Evolutionary conservation across 2,888 invertebrate species (phyloP).

Genomic region (Hydrotaea cyrtoneurina): DNA sequence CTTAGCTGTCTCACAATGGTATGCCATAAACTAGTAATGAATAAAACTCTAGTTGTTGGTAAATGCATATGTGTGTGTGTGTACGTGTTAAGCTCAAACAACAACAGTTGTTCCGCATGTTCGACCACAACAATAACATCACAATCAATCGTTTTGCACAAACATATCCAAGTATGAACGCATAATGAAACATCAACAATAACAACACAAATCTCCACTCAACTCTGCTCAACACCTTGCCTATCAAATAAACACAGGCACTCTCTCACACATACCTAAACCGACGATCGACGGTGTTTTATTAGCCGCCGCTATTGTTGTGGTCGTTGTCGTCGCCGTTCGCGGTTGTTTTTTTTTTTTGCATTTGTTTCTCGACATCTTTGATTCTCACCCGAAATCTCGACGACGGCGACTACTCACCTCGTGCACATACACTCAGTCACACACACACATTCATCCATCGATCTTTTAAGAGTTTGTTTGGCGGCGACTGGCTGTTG

Average conservation of each 20-base stretch:
- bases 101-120: conserved; percentile 46
- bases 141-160: conserved; percentile 24
- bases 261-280: not conserved
- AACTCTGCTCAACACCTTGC: not conserved
- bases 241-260: too few relatives aligned
- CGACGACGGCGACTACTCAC: not conserved
- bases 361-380: not conserved
- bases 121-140: conserved; percentile 20
- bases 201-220: not conserved
- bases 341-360: not conserved
- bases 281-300: not conserved
- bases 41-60: not conserved
- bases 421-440: not conserved
- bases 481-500: not conserved
- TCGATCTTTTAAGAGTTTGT: not conserved
- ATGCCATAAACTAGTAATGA: conserved; percentile 22
- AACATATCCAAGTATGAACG: not conserved
- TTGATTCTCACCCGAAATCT: not conserved
- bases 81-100: not conserved
- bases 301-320: not conserved
- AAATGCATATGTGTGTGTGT: conserved; percentile 26
- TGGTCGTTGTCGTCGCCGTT: not conserved
- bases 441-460: not conserved
- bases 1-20: conserved; percentile 59
- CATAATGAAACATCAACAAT: not conserved